phyloP scores from a whole-genome alignment of 2,797 vertebrate genomes.

The Characodon lateralis region DNA sequence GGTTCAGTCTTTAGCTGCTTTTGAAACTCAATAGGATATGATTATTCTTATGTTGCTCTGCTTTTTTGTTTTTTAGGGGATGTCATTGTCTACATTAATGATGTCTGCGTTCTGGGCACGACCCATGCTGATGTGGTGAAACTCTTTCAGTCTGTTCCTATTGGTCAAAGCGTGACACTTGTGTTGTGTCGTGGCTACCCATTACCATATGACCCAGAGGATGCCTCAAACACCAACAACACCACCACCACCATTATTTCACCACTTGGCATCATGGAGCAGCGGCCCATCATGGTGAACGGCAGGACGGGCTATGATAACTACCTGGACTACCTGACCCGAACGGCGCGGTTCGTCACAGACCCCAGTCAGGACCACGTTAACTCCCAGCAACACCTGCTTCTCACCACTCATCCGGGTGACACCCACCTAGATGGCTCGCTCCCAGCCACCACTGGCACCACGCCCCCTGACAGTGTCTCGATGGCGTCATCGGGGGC shows the following conservation, averaged over 20 bases:
- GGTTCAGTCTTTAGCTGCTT: not conserved
- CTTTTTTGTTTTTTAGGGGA: conserved; percentile 82
- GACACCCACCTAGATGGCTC: conserved; percentile 93
- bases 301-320: conserved; percentile 95
- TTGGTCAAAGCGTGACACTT: conserved; percentile 95
- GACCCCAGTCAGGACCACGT: conserved; percentile 63
- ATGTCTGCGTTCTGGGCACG: conserved; percentile 95
- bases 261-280: conserved; percentile 94
- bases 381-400: conserved; percentile 83
- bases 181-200: conserved; percentile 96
- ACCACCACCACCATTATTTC: conserved; percentile 88
- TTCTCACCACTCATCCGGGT: conserved; percentile 87
- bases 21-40: not conserved
- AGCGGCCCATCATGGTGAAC: conserved; percentile 93
- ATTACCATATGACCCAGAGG: conserved; percentile 95
- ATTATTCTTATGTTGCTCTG: conserved; percentile 1
- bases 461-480: conserved; percentile 89
- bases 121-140: conserved; percentile 98
- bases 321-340: conserved; percentile 97
- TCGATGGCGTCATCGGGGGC: conserved; percentile 96
- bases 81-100: conserved; percentile 98
- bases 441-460: conserved; percentile 82
- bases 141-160: conserved; percentile 97
- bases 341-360: conserved; percentile 90
- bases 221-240: conserved; percentile 74